Evolutionary conservation across 2,888 invertebrate genomes (phyloP).

Genomic region (Mactromeris polynyma): DNA sequence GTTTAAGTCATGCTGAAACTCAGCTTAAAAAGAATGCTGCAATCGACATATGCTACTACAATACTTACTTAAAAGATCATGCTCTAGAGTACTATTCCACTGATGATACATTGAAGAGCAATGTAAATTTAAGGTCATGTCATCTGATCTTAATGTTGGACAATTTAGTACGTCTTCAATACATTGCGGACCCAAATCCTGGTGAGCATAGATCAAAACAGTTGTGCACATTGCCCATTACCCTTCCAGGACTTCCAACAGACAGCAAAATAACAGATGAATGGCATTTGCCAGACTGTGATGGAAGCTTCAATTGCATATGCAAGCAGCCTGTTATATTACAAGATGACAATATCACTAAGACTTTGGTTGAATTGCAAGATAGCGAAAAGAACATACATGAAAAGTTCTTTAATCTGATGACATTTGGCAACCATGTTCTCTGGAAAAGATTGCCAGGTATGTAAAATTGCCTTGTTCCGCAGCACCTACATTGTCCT

Average conservation of each 20-base stretch:
- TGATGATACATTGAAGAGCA: not conserved
- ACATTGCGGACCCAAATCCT: constrained; percentile 45
- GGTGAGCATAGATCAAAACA: constrained; percentile 49
- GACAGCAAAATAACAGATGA: constrained; percentile 49
- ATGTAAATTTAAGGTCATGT: constrained; percentile 33
- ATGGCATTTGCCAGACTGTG: constrained; percentile 55
- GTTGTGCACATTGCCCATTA: constrained; percentile 63
- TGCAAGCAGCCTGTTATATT: constrained; percentile 36
- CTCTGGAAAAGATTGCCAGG: too few relatives aligned
- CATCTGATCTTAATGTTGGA: constrained; percentile 54
- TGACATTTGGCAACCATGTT: too few relatives aligned
- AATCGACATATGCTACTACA: constrained; percentile 52
- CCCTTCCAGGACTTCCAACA: constrained; percentile 53
- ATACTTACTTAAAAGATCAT: constrained; percentile 56
- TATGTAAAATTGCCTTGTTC: not conserved
- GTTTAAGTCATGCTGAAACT: constrained; percentile 38
- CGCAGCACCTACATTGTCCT: not conserved
- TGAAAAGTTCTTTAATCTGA: too few relatives aligned
- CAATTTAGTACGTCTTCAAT: constrained; percentile 47
- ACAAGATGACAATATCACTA: constrained; percentile 25
- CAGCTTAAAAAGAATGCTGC: constrained; percentile 37
- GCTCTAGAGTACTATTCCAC: not conserved
- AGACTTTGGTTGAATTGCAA: constrained; percentile 11
- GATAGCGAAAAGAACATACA: too few relatives aligned
- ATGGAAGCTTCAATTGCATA: constrained; percentile 40